phyloP scores from a whole-genome alignment of 2,113 vertebrate species.

The Nerophis ophidion region DNA sequence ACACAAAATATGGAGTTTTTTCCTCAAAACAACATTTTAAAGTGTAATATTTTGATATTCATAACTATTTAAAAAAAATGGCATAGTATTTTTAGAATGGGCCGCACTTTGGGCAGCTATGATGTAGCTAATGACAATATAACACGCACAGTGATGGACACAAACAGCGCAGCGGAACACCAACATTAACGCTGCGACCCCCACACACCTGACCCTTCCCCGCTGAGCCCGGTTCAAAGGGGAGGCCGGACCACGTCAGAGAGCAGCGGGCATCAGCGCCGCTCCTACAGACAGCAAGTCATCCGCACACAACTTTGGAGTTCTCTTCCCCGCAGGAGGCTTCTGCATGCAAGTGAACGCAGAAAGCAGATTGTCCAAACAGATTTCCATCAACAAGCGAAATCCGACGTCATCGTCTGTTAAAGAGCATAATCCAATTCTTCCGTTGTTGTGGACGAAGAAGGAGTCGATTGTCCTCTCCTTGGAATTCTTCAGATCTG shows the following conservation, averaged over 20 bases:
- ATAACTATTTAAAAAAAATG: too few species aligned
- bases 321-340: conserved; percentile 32
- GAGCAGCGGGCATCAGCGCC: conserved; percentile 46
- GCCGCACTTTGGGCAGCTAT: neutral
- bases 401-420: conserved; percentile 39
- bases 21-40: too few species aligned
- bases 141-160: conserved; percentile 29
- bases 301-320: conserved; percentile 48
- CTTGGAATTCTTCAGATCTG: conserved; percentile 38
- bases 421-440: conserved; percentile 46
- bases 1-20: too few species aligned
- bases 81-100: too few species aligned
- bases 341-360: conserved; percentile 43
- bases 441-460: conserved; percentile 31
- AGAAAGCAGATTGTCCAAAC: conserved; percentile 56
- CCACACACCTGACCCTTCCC: conserved; percentile 50
- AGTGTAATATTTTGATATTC: too few species aligned
- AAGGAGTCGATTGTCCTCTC: conserved; percentile 45
- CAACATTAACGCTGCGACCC: conserved; percentile 14
- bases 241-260: conserved; percentile 50
- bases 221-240: conserved; percentile 52
- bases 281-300: conserved; percentile 50
- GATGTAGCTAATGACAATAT: conserved; percentile 38
- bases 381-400: conserved; percentile 53
- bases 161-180: conserved; percentile 29